Evolutionary conservation across 2,888 invertebrate genomes (phyloP), one percentile per base, ranked within the genome.

Genomic region (Mythimna impura): DNA sequence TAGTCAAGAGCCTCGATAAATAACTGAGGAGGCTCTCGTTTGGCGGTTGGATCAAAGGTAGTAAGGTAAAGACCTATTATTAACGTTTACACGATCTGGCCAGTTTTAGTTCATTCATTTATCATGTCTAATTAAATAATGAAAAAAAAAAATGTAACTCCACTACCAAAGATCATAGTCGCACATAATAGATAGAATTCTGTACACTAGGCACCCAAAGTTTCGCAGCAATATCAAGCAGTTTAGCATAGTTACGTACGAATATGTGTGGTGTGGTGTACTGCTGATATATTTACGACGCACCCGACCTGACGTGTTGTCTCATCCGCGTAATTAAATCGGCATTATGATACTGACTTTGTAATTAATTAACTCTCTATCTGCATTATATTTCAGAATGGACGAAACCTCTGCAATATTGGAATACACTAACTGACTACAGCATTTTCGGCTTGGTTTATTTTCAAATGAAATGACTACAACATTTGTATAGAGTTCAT

Each of bases 231-330:
- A 79, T 73, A 82, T 69, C 71, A 74, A 58, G 63, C 60, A 79
- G 71, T 72, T 80, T 71, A 75, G 68, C 57, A 62, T 68, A 78
- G 76, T 73, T 68, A 76, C 61, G 78, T 77, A 68, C 61, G 69
- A 76, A 81, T 76, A 79, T 69, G 80, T 73, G 65, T 71, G 86
- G 74, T 85, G 92, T 81, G 91, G 92, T 88, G 82, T 84, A 88
- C 93, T 91, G 71, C 91, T 94, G 93, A 94, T 91, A 89, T 93
- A 94, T 94, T 94, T 94, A 94, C 92, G 93, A 92, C 85, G 78
- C 82, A 86, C 82, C 82, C 87, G 77, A 85, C 86, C 79, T 87
- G 90, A 91, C 91, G 89, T 89, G 89, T 88, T 89, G 88, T 87
- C 88, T 89, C 91, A 89, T 88, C 91, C 92, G 89, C 90, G 90